Percentiles rank a stretch among this genome's conserved stretches.
Conservation (phyloP, 2,888 invertebrate genomes). For the Epiblema foenella region DNA sequence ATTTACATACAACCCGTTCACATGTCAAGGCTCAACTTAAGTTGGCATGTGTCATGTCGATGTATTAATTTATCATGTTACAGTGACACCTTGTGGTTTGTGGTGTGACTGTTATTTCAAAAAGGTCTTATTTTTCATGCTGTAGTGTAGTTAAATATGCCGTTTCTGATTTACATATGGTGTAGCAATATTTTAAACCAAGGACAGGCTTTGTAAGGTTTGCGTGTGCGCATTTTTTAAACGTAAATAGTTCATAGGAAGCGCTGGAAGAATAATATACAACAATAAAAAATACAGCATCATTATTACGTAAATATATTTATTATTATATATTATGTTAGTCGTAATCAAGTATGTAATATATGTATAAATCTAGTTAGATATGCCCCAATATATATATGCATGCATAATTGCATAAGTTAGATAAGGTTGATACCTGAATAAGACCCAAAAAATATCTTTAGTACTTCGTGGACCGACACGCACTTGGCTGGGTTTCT, state of each 20-base stretch:
- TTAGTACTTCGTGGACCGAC: too few relatives aligned
- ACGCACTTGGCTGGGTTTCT: background rate
- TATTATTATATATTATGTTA: too few relatives aligned
- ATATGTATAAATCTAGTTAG: too few relatives aligned
- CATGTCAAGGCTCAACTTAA: conserved; percentile 12
- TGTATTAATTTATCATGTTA: conserved; percentile 42
- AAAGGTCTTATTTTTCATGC: background rate
- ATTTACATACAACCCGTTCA: conserved; percentile 9
- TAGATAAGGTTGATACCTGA: too few relatives aligned
- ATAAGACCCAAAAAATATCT: too few relatives aligned
- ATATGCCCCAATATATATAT: too few relatives aligned
- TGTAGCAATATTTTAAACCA: background rate
- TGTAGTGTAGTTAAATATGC: background rate
- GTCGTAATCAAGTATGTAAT: too few relatives aligned
- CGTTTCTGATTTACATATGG: background rate
- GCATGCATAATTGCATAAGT: too few relatives aligned
- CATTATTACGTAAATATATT: too few relatives aligned
- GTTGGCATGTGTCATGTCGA: conserved; percentile 35
- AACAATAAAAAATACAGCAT: too few relatives aligned
- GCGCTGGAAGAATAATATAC: background rate
- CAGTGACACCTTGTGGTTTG: conserved; percentile 39
- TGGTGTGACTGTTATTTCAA: background rate
- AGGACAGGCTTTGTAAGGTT: conserved; percentile 28
- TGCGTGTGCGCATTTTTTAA: background rate
- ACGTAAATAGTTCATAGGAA: background rate